Evolutionary conservation across 2,797 vertebrate species (phyloP).

Genomic region (Falco concolor): DNA sequence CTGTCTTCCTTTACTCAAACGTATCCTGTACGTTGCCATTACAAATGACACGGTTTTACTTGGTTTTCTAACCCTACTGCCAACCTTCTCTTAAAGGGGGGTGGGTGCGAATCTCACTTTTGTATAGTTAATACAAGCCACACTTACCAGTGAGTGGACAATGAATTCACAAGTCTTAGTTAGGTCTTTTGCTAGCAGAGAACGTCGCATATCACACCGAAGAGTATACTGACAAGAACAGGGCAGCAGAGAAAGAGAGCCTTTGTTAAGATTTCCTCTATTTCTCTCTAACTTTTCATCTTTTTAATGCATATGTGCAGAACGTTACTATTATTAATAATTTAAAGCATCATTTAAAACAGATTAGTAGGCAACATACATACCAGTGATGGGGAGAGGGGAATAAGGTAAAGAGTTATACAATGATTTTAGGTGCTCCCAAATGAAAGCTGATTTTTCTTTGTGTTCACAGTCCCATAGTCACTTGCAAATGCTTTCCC

Average conservation of each 20-base stretch:
- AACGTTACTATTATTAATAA: background rate
- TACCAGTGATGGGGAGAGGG: background rate
- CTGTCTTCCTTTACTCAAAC: background rate
- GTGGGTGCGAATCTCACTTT: background rate
- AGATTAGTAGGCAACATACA: background rate
- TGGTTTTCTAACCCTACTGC: background rate
- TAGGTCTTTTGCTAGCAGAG: constrained; percentile 93
- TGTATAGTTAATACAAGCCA: background rate
- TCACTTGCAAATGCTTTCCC: background rate
- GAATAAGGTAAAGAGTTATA: background rate
- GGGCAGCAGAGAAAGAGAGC: background rate
- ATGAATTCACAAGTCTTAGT: constrained; percentile 95
- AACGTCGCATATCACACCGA: constrained; percentile 92
- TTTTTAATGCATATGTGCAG: background rate
- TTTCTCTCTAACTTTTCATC: background rate
- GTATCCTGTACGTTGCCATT: accelerated
- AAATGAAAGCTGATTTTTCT: background rate
- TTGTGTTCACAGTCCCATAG: background rate
- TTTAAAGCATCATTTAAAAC: background rate
- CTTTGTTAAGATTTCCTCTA: background rate
- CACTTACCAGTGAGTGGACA: constrained; percentile 86
- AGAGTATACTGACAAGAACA: constrained; percentile 81
- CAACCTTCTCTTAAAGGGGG: background rate
- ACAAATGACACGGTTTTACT: background rate
- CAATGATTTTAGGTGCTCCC: background rate